A percentile compares a stretch with the other conserved stretches of the same genome.
Conservation (phyloP, 2,888 invertebrate genomes). For the Chirona hameri region DNA sequence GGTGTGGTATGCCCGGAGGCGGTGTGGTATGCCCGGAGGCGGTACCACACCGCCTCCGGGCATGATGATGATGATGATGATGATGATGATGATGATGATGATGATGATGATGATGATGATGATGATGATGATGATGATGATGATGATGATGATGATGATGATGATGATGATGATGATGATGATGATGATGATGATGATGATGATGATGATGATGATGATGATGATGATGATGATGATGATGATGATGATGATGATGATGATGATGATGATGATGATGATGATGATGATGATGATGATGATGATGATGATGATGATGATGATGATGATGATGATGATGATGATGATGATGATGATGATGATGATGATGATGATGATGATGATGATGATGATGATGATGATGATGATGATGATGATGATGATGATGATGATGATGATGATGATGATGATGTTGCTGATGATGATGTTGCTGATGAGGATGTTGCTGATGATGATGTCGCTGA, state of each 20-base stretch:
- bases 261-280: background rate
- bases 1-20: no score
- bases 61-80: background rate
- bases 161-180: conserved; percentile 12
- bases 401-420: conserved; percentile 27
- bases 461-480: no score
- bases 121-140: background rate
- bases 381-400: conserved; percentile 2
- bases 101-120: background rate
- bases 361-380: conserved; percentile 2
- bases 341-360: conserved; percentile 4
- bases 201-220: background rate
- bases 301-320: background rate
- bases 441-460: no score
- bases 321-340: conserved; percentile 9
- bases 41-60: background rate
- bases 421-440: conserved; percentile 24
- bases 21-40: no score
- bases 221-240: conserved; percentile 11
- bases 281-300: conserved; percentile 24
- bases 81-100: background rate
- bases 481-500: no score
- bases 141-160: background rate
- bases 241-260: background rate
- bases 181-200: no score